Percentiles rank a stretch among this genome's conserved stretches.
Evolutionary conservation across 2,888 invertebrate genomes (phyloP).

Genomic region (Dioctria rufipes): DNA sequence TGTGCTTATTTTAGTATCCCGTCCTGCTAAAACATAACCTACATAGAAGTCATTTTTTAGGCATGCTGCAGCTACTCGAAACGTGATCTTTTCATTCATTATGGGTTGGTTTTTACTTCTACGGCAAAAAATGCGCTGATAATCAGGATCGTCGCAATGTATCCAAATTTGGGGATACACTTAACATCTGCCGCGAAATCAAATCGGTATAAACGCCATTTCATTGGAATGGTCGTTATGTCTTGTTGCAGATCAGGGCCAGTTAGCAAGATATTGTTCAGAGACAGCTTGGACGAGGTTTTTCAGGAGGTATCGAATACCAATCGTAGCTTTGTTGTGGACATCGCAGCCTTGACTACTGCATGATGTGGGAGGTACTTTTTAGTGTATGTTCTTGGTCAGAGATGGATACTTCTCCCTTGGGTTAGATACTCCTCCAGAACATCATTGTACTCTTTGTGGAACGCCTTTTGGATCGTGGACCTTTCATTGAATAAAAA

Average conservation of each 20-base stretch:
- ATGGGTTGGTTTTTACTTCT: neutral
- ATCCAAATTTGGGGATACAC: constrained; percentile 7
- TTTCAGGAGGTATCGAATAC: neutral
- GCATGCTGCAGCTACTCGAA: neutral
- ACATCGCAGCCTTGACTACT: neutral
- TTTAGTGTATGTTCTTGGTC: no score
- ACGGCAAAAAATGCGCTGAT: constrained; percentile 25
- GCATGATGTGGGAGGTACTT: no score
- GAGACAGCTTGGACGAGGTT: neutral
- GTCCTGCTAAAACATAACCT: neutral
- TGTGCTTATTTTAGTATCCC: no score
- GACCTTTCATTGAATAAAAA: neutral
- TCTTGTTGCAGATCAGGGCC: no score
- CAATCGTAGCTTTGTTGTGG: neutral
- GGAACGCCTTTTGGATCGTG: neutral
- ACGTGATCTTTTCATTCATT: neutral
- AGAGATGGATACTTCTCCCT: no score
- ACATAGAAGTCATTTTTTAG: neutral
- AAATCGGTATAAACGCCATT: neutral
- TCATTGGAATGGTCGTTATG: no score
- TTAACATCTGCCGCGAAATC: neutral
- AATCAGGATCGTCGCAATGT: neutral
- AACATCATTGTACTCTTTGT: neutral
- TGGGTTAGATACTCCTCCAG: neutral
- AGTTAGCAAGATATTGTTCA: no score